Percentiles rank a stretch among this genome's conserved stretches.
Evolutionary conservation across 2,888 invertebrate genomes (phyloP).

Genomic region (Xiphydria camelus): DNA sequence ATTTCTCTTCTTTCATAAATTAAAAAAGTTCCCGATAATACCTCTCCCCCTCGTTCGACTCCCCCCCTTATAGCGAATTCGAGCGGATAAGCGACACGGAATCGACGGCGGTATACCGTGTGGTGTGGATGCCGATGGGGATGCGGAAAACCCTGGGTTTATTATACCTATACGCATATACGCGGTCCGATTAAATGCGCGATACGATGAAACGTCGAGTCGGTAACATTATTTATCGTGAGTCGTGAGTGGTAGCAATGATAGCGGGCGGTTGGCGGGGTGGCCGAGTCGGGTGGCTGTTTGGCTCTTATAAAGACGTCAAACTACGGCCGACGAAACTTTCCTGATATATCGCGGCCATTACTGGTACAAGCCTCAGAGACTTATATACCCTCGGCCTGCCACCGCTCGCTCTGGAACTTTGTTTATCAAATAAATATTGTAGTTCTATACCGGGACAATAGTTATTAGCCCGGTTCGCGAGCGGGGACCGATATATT

Average conservation of each 20-base stretch:
- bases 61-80: neutral
- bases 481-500: conserved; percentile 6
- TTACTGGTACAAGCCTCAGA: conserved; percentile 47
- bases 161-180: too few relatives aligned
- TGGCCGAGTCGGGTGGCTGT: conserved; percentile 32
- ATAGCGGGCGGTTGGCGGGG: conserved; percentile 18
- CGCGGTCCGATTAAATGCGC: neutral
- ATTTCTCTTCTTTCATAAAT: conserved; percentile 1
- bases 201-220: conserved; percentile 5
- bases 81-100: conserved; percentile 1
- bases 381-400: conserved; percentile 32
- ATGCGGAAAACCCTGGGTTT: too few relatives aligned
- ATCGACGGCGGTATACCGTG: too few relatives aligned
- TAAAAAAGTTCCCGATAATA: neutral
- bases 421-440: conserved; percentile 52
- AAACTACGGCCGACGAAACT: conserved; percentile 46
- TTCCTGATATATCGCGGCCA: conserved; percentile 49
- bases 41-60: too few relatives aligned
- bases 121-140: too few relatives aligned
- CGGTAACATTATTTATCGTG: conserved; percentile 27
- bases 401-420: conserved; percentile 31
- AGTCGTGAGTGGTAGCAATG: conserved; percentile 33
- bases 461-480: conserved; percentile 21
- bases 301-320: conserved; percentile 49
- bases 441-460: conserved; percentile 16